Percentiles rank a stretch among this genome's conserved stretches.
Evolutionary conservation across 2,888 invertebrate genomes (phyloP).

Genomic region (Apoda limacodes): DNA sequence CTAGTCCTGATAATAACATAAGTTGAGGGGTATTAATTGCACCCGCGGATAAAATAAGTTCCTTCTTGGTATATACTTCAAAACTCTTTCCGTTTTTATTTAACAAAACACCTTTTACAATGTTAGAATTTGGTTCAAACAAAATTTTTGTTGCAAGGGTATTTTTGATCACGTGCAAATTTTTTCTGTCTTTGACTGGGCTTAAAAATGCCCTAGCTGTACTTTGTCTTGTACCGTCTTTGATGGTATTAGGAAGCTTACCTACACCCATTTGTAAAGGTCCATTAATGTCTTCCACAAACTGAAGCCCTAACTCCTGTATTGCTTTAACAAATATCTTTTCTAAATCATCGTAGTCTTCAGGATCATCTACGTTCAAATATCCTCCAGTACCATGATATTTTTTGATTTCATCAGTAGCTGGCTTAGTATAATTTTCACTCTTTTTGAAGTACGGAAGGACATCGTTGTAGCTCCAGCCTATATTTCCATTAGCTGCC

Average conservation of each 20-base stretch:
- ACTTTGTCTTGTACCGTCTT: constrained; percentile 42
- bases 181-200: constrained; percentile 24
- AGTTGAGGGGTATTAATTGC: constrained; percentile 29
- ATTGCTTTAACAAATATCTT: constrained; percentile 23
- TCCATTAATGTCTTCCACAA: constrained; percentile 26
- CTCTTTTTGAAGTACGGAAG: constrained; percentile 23
- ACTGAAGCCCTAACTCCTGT: constrained; percentile 38
- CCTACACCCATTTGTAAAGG: constrained; percentile 34
- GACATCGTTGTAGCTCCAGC: constrained; percentile 50
- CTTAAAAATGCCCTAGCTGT: constrained; percentile 42
- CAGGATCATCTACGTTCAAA: constrained; percentile 33
- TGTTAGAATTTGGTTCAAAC: constrained; percentile 11
- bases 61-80: constrained; percentile 24
- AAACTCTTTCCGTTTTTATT: constrained; percentile 18
- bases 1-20: constrained; percentile 34
- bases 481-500: constrained; percentile 50
- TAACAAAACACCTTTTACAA: constrained; percentile 28
- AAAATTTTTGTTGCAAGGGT: constrained; percentile 24
- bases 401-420: constrained; percentile 10
- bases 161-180: constrained; percentile 27
- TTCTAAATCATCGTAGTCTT: constrained; percentile 10
- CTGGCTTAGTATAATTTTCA: constrained; percentile 14
- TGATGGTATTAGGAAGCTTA: constrained; percentile 17
- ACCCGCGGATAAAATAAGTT: constrained; percentile 31
- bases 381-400: constrained; percentile 26